A percentile compares a stretch with the other conserved stretches of the same genome.
Evolutionary conservation across 2,113 vertebrate genomes (phyloP).

Genomic region (Nycticorax nycticorax): DNA sequence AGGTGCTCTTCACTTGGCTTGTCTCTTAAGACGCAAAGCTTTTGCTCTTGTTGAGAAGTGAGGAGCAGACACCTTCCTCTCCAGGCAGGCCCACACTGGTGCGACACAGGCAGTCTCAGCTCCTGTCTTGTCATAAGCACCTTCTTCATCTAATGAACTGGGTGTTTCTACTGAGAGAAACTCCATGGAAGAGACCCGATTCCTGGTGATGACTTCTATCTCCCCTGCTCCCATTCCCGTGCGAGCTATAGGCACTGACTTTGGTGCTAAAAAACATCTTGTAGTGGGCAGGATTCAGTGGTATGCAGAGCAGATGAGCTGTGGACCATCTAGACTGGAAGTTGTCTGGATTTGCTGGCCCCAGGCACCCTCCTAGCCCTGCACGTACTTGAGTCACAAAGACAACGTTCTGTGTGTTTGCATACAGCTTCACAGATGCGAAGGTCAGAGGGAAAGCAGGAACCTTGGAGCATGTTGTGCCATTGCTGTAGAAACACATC

Average conservation of each 20-base stretch:
- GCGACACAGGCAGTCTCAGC: neutral
- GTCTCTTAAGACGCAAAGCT: neutral
- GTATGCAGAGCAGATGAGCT: neutral
- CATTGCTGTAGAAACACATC: neutral
- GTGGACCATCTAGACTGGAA: neutral
- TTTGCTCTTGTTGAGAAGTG: neutral
- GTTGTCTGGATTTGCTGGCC: neutral
- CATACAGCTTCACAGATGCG: neutral
- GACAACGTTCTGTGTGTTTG: neutral
- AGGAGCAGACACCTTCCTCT: neutral
- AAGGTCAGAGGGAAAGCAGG: neutral
- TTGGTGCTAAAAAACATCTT: neutral
- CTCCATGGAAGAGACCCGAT: neutral
- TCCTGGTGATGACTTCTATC: neutral
- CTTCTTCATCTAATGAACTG: neutral
- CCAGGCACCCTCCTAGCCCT: neutral
- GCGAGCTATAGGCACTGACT: accelerated
- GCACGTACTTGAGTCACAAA: neutral
- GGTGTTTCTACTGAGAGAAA: neutral
- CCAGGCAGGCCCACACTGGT: neutral
- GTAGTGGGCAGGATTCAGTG: neutral
- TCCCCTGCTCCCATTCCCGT: neutral
- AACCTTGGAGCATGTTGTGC: neutral
- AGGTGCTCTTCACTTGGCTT: neutral
- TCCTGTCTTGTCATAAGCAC: neutral